phyloP scores from a whole-genome alignment of 2,888 invertebrate species.

The Leptinotarsa tumamoca region DNA sequence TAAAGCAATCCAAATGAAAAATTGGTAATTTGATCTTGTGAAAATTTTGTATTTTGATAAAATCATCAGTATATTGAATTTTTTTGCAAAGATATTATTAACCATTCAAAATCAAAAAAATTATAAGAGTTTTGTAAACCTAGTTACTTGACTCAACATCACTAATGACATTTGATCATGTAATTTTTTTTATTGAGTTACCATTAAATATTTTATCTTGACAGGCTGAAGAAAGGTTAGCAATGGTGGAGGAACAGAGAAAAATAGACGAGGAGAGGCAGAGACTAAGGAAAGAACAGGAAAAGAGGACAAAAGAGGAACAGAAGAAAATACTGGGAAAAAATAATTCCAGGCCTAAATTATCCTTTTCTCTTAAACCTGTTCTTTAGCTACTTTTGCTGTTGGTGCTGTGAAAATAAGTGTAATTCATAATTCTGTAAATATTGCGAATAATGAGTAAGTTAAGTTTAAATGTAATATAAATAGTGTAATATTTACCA shows the following conservation, averaged over 20 bases:
- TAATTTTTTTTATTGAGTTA: too few relatives aligned
- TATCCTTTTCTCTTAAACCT: conserved; percentile 91
- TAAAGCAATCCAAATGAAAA: too few relatives aligned
- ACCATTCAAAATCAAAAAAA: too few relatives aligned
- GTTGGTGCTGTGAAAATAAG: conserved; percentile 24
- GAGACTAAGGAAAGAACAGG: conserved; percentile 92
- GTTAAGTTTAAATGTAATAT: conserved; percentile 15
- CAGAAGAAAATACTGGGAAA: conserved; percentile 97
- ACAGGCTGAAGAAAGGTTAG: conserved; percentile 95
- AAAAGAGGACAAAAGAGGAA: conserved; percentile 91
- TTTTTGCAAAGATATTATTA: too few relatives aligned
- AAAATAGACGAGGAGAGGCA: conserved; percentile 96
- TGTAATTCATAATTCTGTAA: conserved; percentile 22
- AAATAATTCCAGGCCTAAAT: conserved; percentile 95
- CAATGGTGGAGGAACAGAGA: conserved; percentile 96
- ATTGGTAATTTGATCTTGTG: too few relatives aligned
- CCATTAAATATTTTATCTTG: conserved; percentile 43
- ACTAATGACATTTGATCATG: too few relatives aligned
- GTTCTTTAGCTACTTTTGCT: conserved; percentile 58
- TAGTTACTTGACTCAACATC: too few relatives aligned
- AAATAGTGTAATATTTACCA: conserved; percentile 5
- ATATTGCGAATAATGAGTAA: conserved; percentile 14
- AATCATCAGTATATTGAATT: too few relatives aligned
- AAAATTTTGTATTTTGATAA: too few relatives aligned
- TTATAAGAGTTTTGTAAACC: too few relatives aligned